A percentile compares a stretch with the other conserved stretches of the same genome.
Conservation (phyloP, 2,888 invertebrate species). For the Lepidochrysops patricia region DNA sequence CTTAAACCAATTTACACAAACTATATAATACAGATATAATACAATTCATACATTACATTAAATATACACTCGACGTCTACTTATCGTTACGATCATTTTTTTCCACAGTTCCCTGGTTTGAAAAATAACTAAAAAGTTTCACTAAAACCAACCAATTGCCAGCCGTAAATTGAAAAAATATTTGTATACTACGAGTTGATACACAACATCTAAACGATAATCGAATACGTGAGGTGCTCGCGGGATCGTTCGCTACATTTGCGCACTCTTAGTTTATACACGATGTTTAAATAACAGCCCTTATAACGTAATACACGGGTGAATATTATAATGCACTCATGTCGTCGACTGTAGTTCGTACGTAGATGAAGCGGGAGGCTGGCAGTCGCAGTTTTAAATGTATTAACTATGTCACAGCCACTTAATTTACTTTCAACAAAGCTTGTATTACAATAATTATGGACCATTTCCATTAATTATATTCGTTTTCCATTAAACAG, state of each 20-base stretch:
- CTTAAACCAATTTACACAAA: slow-evolving; percentile 40
- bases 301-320: background rate
- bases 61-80: slow-evolving; percentile 28
- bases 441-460: slow-evolving; percentile 28
- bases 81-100: slow-evolving; percentile 23
- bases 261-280: background rate
- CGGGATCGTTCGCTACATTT: background rate
- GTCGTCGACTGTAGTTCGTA: background rate
- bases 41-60: slow-evolving; percentile 33
- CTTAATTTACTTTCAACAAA: slow-evolving; percentile 45
- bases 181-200: background rate
- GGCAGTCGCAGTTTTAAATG: slow-evolving; percentile 33
- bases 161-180: slow-evolving; percentile 20
- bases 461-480: slow-evolving; percentile 21
- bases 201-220: background rate
- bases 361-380: slow-evolving; percentile 21
- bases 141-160: slow-evolving; percentile 29
- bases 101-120: slow-evolving; percentile 24
- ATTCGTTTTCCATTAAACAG: slow-evolving; percentile 8
- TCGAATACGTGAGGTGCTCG: background rate
- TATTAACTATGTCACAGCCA: slow-evolving; percentile 67
- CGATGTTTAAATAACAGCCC: background rate
- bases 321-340: background rate
- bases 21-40: slow-evolving; percentile 54
- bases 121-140: slow-evolving; percentile 32